Evolutionary conservation across 2,888 invertebrate genomes (phyloP).

Genomic region (Apomyelois bistriatella): DNA sequence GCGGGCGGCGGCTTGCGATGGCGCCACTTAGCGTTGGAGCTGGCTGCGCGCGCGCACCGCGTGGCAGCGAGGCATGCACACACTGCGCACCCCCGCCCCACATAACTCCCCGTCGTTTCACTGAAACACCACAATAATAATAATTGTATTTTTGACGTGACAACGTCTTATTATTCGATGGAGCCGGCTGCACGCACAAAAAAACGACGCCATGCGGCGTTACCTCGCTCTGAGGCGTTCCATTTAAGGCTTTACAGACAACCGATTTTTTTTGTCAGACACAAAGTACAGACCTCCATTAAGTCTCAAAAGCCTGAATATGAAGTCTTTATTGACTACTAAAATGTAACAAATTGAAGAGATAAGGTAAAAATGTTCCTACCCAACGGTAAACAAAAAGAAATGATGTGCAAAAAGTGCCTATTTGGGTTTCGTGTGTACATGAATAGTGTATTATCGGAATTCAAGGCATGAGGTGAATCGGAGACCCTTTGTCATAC

Average conservation of each 20-base stretch:
- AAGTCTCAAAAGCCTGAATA: too few relatives aligned
- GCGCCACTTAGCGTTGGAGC: conserved; percentile 75
- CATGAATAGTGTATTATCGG: conserved; percentile 23
- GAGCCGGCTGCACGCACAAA: too few relatives aligned
- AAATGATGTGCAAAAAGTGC: conserved; percentile 16
- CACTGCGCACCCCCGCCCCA: conserved; percentile 78
- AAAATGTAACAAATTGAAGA: too few relatives aligned
- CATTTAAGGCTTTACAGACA: too few relatives aligned
- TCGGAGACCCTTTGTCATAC: conserved; percentile 33
- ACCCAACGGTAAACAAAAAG: background rate
- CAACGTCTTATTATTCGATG: too few relatives aligned
- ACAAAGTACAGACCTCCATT: too few relatives aligned
- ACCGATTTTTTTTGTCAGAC: too few relatives aligned
- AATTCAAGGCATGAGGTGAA: conserved; percentile 34
- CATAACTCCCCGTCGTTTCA: conserved; percentile 65
- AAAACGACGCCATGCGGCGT: too few relatives aligned
- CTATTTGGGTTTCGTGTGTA: conserved; percentile 16
- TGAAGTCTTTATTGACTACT: too few relatives aligned
- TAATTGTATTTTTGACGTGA: too few relatives aligned
- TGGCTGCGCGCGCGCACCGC: conserved; percentile 65
- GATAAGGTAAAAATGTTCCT: too few relatives aligned
- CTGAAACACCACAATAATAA: conserved; percentile 36
- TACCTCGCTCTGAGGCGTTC: too few relatives aligned
- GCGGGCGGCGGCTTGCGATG: conserved; percentile 73
- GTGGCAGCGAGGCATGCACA: conserved; percentile 75